Base-by-base conservation (phyloP, 2,888 invertebrate genomes). In the Octodonta nipae region DNA sequence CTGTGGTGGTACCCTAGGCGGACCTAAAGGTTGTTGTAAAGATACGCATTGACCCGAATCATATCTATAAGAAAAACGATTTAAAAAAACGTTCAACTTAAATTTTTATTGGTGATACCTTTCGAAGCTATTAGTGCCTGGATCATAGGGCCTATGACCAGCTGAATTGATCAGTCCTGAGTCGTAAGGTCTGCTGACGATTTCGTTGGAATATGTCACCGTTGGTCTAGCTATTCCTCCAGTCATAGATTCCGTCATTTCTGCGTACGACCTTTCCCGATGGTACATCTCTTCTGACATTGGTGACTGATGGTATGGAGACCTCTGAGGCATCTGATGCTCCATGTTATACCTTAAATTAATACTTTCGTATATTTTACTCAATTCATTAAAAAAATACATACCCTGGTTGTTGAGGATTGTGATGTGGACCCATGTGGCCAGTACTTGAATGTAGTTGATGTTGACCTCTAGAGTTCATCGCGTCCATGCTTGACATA, bases 401-500 rank as follows among this genome's bases (percentile, higher is more conserved):
- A 17, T 36, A 42, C 33, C 46, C 47, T 32, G 42, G 39, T 36
- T 51, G 69, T 22, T 51, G 69, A 49, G 69, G 69, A 56, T 69
- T 70, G 40, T 68, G 68, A 35, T 67, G 67, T 16, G 42, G 39
- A 4, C 41, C 38, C 41, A 13, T 59, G 56, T 15, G 58, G 49
- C 34, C 26, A n/a, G 34, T 20, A 16, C 14, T 30, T 44, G 49
- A 54, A 45, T 67, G 68, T 24, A 63, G 54, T 22, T 64, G 63
- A 38, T 66, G 67, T 41, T 62, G 65, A 36, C 57, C 55, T 33
- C 62, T 48, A 2, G 61, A 53, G 30, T 58, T 58, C 50, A 64
- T 60, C n/a, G 75, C 70, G 55, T 81, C 81, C 74, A 80, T 78
- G 51, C 75, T 76, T 4, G 71, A 73, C 65, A 73, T 65, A 16